Base-by-base conservation (phyloP, 2,888 invertebrate species). In the Chromoteleia sp. region DNA sequence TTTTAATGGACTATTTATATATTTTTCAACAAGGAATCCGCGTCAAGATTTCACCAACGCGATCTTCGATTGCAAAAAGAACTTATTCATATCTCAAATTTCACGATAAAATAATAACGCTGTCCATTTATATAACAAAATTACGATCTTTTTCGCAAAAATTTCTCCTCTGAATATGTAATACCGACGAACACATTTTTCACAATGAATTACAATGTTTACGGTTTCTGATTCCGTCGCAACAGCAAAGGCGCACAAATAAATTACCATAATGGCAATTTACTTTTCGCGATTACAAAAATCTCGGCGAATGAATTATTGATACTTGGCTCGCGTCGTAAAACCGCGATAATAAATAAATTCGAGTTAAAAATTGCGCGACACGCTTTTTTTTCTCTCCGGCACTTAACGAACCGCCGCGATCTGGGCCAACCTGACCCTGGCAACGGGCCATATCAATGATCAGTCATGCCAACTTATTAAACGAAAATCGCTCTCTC, bases 401-500 rank as follows among this genome's bases (percentile, higher is more conserved):
- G 48, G 33, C 33, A 0, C 14, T 15, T 17, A 45, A 45, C 45
- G 52, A 41, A 15, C 52, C 81, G 85, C 82, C 85, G 83, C 58
- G 84, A 33, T 8, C 33, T 3, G 33, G 33, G 5, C 76, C 85
- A 85, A 85, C 84, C 84, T 85, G 83, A 81, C 76, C 81, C 54
- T 73, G 50, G 79, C 82, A 82, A 75, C 70, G 41, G 25, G 21
- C 61, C 59, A 25, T 67, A 80, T 70, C 75, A 59, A 58, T 56
- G 68, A 75, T 74, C 81, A 77, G 77, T 77, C 65, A 65, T 81
- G 80, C 77, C 81, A 81, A 79, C 82, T 88, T 85, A 86, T 86
- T 81, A 80, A 85, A 83, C 86, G 84, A 86, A 86, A 85, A 85
- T 86, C 84, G 85, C 85, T 81, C 81, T 84, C 83, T 71, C 80